Evolutionary conservation across 2,113 vertebrate genomes (phyloP).

Genomic region (Takifugu bimaculatus): DNA sequence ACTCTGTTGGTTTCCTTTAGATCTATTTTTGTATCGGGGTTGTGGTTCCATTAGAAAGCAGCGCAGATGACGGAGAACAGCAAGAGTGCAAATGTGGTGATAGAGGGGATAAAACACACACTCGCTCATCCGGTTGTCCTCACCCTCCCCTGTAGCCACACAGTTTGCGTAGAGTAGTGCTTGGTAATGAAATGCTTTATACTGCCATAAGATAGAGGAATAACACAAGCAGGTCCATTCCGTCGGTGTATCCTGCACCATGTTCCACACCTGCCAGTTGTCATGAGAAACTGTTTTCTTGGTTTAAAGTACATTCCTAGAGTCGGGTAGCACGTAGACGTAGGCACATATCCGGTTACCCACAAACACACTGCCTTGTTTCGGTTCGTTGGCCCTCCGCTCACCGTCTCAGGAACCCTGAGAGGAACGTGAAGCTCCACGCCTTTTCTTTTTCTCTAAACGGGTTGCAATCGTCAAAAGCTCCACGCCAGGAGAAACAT

Average conservation of each 20-base stretch:
- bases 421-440: constrained; percentile 70
- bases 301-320: constrained; percentile 74
- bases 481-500: constrained; percentile 28
- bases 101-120: constrained; percentile 50
- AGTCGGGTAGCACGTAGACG: constrained; percentile 65
- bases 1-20: constrained; percentile 70
- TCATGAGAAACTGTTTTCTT: constrained; percentile 63
- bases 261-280: constrained; percentile 69
- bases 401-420: constrained; percentile 74
- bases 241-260: constrained; percentile 69
- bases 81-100: constrained; percentile 40
- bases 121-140: constrained; percentile 60
- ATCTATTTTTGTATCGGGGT: constrained; percentile 76
- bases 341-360: constrained; percentile 67
- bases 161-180: constrained; percentile 70
- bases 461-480: constrained; percentile 57
- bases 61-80: constrained; percentile 46
- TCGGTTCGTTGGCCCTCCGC: constrained; percentile 59
- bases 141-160: constrained; percentile 67
- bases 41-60: constrained; percentile 65
- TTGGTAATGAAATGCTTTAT: constrained; percentile 76
- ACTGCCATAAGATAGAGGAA: constrained; percentile 74
- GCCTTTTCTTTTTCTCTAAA: constrained; percentile 67
- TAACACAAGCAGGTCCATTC: constrained; percentile 76
- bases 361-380: constrained; percentile 71